A percentile compares a stretch with the other conserved stretches of the same genome.
phyloP scores from a whole-genome alignment of 1,140 invertebrate species.

The Drosophila gunungcola region DNA sequence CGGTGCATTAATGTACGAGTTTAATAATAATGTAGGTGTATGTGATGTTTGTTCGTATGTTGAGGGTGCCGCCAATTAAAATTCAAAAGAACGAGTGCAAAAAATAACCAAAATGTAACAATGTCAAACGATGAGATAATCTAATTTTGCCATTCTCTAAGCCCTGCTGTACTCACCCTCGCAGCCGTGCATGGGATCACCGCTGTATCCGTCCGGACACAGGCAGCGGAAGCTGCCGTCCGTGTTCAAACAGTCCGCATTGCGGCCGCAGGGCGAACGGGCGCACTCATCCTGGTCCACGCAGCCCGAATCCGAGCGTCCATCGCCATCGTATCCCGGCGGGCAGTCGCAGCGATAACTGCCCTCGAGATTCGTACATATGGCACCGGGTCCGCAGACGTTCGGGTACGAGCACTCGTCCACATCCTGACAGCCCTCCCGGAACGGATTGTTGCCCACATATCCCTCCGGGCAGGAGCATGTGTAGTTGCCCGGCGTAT shows the following conservation, averaged over 20 bases:
- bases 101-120: slow-evolving; percentile 55
- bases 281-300: slow-evolving; percentile 90
- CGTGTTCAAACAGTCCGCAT: slow-evolving; percentile 90
- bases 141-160: not conserved
- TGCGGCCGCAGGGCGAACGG: slow-evolving; percentile 88
- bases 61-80: slow-evolving; percentile 55
- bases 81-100: slow-evolving; percentile 57
- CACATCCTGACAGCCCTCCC: slow-evolving; percentile 91
- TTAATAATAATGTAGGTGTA: slow-evolving; percentile 32
- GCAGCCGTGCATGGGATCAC: slow-evolving; percentile 90
- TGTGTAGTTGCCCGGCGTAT: slow-evolving; percentile 94
- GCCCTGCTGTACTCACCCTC: slow-evolving; percentile 87
- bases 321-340: slow-evolving; percentile 91
- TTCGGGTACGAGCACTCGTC: slow-evolving; percentile 91
- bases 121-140: slow-evolving; percentile 26
- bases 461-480: slow-evolving; percentile 93
- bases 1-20: slow-evolving; percentile 64
- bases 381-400: slow-evolving; percentile 91
- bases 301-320: slow-evolving; percentile 88
- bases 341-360: slow-evolving; percentile 93
- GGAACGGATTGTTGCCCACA: slow-evolving; percentile 91
- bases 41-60: slow-evolving; percentile 35
- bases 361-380: slow-evolving; percentile 92
- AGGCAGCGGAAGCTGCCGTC: slow-evolving; percentile 90
- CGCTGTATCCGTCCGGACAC: slow-evolving; percentile 91